Base-by-base conservation (phyloP, 2,888 invertebrate genomes). In the Megamerina dolium region DNA sequence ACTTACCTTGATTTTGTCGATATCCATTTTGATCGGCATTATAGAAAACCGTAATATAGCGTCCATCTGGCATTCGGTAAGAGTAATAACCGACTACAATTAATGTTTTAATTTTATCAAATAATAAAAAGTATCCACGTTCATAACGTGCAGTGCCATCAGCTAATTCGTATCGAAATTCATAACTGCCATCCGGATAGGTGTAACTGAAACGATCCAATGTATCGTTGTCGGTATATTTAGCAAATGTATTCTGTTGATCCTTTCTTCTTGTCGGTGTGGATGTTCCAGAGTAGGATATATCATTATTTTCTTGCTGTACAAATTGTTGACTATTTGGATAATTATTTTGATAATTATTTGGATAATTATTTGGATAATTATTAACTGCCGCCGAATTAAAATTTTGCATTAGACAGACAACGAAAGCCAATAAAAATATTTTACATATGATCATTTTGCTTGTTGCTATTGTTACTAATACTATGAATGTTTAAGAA, bases 11-110 rank as follows among this genome's bases (percentile, higher is more conserved):
- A 52, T 64, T 67, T 43, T 66, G 68, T 1, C 65, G 53, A 21
- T 64, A 69, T 29, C 67, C 67, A 51, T 58, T 55, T 34, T 61
- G 67, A 54, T 68, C 67, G 20, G 69, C 67, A 49, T 67, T 69
- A 27, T 69, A 68, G 56, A 68, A 68, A 4, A 69, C 69, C 1
- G 67, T 69, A 6, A 67, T 43, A 27, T 58, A 69, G 2, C 63
- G 56, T 1, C 54, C 57, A 43, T 63, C 60, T 19, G 61, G 55
- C 58, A 64, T 57, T 6, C 64, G 60, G 40, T 68, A 67, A 3
- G 67, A 59, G 30, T 68, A 68, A 36, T 66, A 69, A 5, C 67
- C 67, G 2, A 64, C 64, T 0, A 68, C 67, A 39, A 66, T 63
- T 6, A 69, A 39, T 9, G 61, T 63, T 41, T 60, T 61, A 5